These are phyloP conservation scores for Hydropsyche tenuis DNA, from an alignment of 1,140 invertebrate species.

Conservation along the genomic window DNA sequence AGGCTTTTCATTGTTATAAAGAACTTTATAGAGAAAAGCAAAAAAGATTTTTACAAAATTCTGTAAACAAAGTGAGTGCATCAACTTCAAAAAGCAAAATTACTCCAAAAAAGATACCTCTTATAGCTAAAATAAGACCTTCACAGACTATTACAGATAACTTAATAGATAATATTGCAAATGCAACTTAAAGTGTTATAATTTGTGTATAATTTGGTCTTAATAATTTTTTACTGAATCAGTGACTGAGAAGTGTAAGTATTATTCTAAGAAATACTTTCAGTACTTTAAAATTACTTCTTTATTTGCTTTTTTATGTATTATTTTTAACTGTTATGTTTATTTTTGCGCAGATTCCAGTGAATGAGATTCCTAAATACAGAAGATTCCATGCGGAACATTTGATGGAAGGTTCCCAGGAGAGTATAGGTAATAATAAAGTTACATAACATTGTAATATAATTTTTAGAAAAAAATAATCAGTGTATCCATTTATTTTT, in stretches of 20 bases:
- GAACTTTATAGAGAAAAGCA: slow-evolving; percentile 28
- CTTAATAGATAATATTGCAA: too few species aligned
- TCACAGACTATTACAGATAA: background rate
- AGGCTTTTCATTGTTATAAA: slow-evolving; percentile 30
- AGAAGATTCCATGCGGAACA: slow-evolving; percentile 36
- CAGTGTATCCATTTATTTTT: too few species aligned
- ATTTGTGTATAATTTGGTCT: too few species aligned
- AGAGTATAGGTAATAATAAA: slow-evolving; percentile 42
- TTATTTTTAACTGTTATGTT: background rate
- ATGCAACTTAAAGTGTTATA: too few species aligned
- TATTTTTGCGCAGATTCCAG: background rate
- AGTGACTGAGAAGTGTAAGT: too few species aligned
- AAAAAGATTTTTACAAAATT: slow-evolving; percentile 11
- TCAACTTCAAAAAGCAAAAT: background rate
- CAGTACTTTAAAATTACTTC: too few species aligned
- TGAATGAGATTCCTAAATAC: slow-evolving; percentile 32
- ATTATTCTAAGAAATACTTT: too few species aligned
- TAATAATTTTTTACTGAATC: too few species aligned
- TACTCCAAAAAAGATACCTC: background rate
- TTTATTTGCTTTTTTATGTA: too few species aligned
- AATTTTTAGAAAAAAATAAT: too few species aligned
- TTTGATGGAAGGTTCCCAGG: slow-evolving; percentile 42
- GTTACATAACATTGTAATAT: too few species aligned
- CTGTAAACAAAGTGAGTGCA: background rate
- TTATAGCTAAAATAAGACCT: background rate